Conservation (phyloP, 2,113 vertebrate genomes). For the Peromyscus polionotus region DNA sequence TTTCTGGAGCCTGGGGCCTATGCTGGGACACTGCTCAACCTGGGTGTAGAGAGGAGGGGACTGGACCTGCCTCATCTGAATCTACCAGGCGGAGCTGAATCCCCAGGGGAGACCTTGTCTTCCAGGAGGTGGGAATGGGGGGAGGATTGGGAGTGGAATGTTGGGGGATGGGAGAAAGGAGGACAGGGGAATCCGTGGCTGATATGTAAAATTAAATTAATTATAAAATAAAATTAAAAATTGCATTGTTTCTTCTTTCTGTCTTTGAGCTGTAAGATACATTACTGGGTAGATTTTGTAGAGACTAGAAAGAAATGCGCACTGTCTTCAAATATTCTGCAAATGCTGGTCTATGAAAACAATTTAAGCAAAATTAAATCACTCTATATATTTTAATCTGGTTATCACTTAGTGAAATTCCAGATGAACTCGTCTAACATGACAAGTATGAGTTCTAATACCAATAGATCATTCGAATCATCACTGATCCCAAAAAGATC, state of each 20-base stretch:
- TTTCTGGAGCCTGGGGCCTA: too few relatives aligned
- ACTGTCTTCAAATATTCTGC: not conserved
- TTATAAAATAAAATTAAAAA: not conserved
- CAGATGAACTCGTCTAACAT: not conserved
- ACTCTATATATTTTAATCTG: not conserved
- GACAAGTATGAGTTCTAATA: slow-evolving; percentile 1
- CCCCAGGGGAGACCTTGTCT: too few relatives aligned
- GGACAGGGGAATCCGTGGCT: too few relatives aligned
- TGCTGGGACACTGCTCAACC: too few relatives aligned
- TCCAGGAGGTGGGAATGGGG: too few relatives aligned
- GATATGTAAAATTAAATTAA: too few relatives aligned
- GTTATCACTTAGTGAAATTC: not conserved
- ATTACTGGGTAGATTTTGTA: not conserved
- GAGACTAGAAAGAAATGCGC: not conserved
- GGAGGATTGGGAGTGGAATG: too few relatives aligned
- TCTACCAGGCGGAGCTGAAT: too few relatives aligned
- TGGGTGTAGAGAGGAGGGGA: too few relatives aligned
- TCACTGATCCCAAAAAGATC: not conserved
- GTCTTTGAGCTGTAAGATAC: not conserved
- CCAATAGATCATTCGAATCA: not conserved
- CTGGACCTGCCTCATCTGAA: too few relatives aligned
- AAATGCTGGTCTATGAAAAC: not conserved
- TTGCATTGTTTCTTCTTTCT: not conserved
- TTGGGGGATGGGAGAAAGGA: too few relatives aligned
- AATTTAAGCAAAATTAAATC: not conserved